Evolutionary conservation across 2,888 invertebrate species (phyloP).

Genomic region (Mythimna pallens): DNA sequence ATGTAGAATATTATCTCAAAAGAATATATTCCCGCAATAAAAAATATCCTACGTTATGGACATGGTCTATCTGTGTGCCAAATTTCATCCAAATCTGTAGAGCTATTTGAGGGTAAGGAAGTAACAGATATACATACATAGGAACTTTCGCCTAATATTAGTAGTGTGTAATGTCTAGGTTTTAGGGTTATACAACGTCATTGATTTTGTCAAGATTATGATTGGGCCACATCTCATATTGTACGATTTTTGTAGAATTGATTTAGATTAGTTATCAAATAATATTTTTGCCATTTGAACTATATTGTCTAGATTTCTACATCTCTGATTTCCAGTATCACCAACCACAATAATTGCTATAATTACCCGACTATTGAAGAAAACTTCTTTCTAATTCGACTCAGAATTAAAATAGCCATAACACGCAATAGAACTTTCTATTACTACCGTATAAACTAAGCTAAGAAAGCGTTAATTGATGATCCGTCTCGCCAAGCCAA

Average conservation of each 20-base stretch:
- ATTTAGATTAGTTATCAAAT: neutral
- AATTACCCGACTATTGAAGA: slow-evolving; percentile 16
- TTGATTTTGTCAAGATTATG: neutral
- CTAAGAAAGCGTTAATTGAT: slow-evolving; percentile 54
- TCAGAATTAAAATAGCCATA: slow-evolving; percentile 40
- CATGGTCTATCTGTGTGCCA: too few relatives aligned
- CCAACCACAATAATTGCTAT: slow-evolving; percentile 18
- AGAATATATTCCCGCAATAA: too few relatives aligned
- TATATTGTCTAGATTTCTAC: neutral
- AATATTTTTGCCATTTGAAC: neutral
- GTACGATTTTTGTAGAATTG: neutral
- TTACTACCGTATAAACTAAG: slow-evolving; percentile 18
- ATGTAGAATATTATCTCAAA: too few relatives aligned
- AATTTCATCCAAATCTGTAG: too few relatives aligned
- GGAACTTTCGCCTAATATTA: too few relatives aligned
- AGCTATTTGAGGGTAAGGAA: too few relatives aligned
- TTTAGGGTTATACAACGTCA: neutral
- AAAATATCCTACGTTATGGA: too few relatives aligned
- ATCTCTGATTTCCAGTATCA: neutral
- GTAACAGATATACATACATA: too few relatives aligned
- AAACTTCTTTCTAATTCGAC: slow-evolving; percentile 8
- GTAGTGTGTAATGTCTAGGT: neutral
- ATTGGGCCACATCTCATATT: neutral
- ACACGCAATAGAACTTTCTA: slow-evolving; percentile 42
- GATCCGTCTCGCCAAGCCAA: slow-evolving; percentile 11